Conservation (phyloP, 1,140 invertebrate species). For the Magallana gigas region DNA sequence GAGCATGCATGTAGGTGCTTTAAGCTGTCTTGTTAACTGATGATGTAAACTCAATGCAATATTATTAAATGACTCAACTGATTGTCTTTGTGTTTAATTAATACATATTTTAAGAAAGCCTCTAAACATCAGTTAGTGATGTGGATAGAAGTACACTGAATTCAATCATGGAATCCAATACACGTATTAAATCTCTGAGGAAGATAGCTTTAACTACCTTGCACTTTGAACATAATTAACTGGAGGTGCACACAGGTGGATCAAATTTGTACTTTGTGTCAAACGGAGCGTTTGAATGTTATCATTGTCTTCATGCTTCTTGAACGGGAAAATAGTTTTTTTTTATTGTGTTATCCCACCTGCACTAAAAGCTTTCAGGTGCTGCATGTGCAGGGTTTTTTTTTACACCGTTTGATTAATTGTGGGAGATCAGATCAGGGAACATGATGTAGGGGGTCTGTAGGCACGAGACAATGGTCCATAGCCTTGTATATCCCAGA, state of each 20-base stretch:
- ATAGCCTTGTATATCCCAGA: background rate
- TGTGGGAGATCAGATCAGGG: background rate
- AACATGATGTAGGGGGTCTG: background rate
- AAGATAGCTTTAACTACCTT: too few species aligned
- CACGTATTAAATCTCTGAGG: too few species aligned
- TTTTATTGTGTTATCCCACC: background rate
- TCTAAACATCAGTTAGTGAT: too few species aligned
- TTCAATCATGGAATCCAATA: too few species aligned
- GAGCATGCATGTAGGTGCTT: background rate
- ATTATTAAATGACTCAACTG: constrained; percentile 36
- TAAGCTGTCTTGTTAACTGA: background rate
- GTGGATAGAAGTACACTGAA: too few species aligned
- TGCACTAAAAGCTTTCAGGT: background rate
- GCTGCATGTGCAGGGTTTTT: background rate
- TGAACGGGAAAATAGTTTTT: background rate
- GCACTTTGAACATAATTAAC: too few species aligned
- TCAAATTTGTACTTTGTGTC: background rate
- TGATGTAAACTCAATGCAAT: constrained; percentile 9
- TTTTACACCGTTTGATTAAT: constrained; percentile 1
- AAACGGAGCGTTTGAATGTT: background rate
- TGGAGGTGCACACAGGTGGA: background rate
- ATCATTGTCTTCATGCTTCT: background rate
- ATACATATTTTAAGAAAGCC: background rate
- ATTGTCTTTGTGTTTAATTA: background rate
- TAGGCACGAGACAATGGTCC: background rate